A percentile compares a stretch with the other conserved stretches of the same genome.
phyloP scores from a whole-genome alignment of 2,797 vertebrate genomes.

The Danio albolineatus region DNA sequence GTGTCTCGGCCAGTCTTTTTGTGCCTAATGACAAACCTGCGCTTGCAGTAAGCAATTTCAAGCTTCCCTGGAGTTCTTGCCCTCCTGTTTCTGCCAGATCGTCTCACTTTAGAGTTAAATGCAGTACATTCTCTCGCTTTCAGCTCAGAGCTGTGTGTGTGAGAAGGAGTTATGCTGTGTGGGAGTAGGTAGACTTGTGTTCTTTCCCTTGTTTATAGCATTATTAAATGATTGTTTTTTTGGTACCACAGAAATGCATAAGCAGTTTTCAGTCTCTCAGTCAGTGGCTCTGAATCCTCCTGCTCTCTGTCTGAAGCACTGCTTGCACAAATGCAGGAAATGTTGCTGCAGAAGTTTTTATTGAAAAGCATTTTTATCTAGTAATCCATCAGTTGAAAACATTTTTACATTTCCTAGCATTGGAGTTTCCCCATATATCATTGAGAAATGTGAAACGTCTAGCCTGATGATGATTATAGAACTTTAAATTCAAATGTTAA shows the following conservation, averaged over 20 bases:
- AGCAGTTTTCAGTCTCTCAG: slow-evolving; percentile 1
- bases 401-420: neutral
- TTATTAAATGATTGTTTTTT: slow-evolving; percentile 17
- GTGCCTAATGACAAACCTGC: slow-evolving; percentile 9
- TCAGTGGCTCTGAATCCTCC: neutral
- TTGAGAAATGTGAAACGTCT: neutral
- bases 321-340: neutral
- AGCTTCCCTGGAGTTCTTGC: slow-evolving; percentile 21
- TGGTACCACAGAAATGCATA: slow-evolving; percentile 15
- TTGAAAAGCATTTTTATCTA: neutral
- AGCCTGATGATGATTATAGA: neutral
- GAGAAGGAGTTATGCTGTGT: slow-evolving; percentile 9
- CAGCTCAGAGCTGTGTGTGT: slow-evolving; percentile 3
- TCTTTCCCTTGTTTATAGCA: slow-evolving; percentile 8
- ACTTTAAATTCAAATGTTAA: neutral
- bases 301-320: neutral
- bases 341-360: neutral
- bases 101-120: slow-evolving; percentile 34
- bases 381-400: neutral
- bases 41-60: slow-evolving; percentile 14
- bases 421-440: neutral
- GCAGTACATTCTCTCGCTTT: neutral
- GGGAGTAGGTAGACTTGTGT: slow-evolving; percentile 20
- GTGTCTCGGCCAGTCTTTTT: neutral
- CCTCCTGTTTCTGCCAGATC: slow-evolving; percentile 37